Evolutionary conservation across 2,113 vertebrate genomes (phyloP).

Genomic region (Ctenodactylus gundi): DNA sequence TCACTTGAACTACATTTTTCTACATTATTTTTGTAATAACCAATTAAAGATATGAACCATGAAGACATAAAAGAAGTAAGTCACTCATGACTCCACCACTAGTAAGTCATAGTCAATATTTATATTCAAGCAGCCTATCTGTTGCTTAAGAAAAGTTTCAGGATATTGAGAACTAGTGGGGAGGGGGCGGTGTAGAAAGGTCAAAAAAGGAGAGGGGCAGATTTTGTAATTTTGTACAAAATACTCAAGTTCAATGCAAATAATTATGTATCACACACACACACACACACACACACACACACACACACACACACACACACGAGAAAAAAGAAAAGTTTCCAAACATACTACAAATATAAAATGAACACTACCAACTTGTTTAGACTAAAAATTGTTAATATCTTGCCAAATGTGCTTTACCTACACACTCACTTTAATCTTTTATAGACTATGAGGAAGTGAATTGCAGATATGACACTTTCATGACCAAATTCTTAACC

Average conservation of each 20-base stretch:
- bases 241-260: no score
- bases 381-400: neutral
- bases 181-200: no score
- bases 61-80: neutral
- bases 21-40: neutral
- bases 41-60: neutral
- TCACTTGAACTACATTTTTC: neutral
- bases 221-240: no score
- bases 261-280: no score
- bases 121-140: neutral
- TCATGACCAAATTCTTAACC: constrained; percentile 6
- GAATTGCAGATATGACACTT: neutral
- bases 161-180: no score
- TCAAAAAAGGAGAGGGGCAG: no score
- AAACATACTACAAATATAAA: neutral
- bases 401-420: neutral
- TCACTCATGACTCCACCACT: neutral
- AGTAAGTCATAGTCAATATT: neutral
- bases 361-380: neutral
- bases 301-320: no score
- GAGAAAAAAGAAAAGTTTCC: no score
- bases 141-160: neutral
- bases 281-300: no score
- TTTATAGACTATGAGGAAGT: neutral
- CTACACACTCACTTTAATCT: neutral